A percentile compares a stretch with the other conserved stretches of the same genome.
phyloP scores from a whole-genome alignment of 2,113 vertebrate genomes.

The Ahaetulla prasina region DNA sequence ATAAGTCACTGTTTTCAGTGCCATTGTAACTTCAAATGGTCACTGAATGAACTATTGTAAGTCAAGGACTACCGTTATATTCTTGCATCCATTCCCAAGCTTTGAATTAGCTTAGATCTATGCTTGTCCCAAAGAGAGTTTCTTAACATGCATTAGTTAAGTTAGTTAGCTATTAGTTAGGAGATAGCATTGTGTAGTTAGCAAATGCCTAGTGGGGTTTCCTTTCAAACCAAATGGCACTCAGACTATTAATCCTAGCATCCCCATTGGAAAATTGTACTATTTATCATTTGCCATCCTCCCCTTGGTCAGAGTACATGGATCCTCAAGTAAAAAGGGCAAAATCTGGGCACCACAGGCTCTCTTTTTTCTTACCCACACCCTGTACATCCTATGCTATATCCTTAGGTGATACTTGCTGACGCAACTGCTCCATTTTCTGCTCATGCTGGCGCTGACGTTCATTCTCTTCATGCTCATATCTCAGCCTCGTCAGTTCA shows the following conservation, averaged over 20 bases:
- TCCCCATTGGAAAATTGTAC: neutral
- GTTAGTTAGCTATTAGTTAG: neutral
- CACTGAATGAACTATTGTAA: neutral
- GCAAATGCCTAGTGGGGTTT: neutral
- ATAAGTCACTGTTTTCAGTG: neutral
- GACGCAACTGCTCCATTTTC: constrained; percentile 53
- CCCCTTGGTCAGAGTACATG: neutral
- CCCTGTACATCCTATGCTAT: neutral
- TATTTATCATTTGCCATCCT: neutral
- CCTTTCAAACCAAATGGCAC: neutral
- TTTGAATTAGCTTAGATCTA: neutral
- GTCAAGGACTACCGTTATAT: neutral
- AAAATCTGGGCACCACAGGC: neutral
- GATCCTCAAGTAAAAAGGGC: neutral
- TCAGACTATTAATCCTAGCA: neutral
- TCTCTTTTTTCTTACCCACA: neutral
- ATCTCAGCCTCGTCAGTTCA: constrained; percentile 48
- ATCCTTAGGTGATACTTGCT: constrained; percentile 2
- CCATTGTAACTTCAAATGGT: neutral
- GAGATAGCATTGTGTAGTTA: neutral
- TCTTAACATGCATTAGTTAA: neutral
- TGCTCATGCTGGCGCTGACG: constrained; percentile 54
- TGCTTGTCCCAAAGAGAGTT: neutral
- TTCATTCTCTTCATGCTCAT: constrained; percentile 50
- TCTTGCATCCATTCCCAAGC: neutral